These are phyloP conservation scores for Poecilia velifera DNA, from an alignment of 2,797 vertebrate species.

Conservation along the genomic window DNA sequence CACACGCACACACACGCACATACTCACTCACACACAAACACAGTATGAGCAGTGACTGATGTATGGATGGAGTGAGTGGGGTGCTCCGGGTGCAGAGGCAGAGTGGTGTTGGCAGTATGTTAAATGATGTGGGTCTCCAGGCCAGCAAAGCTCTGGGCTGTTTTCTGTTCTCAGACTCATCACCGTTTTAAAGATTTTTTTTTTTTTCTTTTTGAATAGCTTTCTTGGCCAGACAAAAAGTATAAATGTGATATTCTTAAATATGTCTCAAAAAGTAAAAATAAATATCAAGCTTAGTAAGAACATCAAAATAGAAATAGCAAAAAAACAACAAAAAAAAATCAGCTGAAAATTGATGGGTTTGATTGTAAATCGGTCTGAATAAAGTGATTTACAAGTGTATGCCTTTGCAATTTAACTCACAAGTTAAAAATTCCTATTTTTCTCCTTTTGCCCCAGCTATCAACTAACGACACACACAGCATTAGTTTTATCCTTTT, in stretches of 20 bases:
- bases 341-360: too few species aligned
- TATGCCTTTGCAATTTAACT: not conserved
- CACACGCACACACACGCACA: constrained; percentile 20
- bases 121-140: constrained; percentile 67
- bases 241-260: not conserved
- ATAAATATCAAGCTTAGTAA: not conserved
- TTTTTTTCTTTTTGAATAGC: constrained; percentile 12
- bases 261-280: not conserved
- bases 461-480: not conserved
- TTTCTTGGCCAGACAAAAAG: constrained; percentile 13
- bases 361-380: not conserved
- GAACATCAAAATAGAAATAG: not conserved
- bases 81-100: constrained; percentile 53
- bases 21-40: constrained; percentile 21
- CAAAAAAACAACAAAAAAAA: not conserved
- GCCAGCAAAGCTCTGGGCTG: constrained; percentile 29
- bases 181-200: constrained; percentile 39
- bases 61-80: constrained; percentile 53
- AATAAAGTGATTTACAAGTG: not conserved
- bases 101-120: constrained; percentile 65
- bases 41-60: constrained; percentile 62
- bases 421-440: not conserved
- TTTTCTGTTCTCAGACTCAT: constrained; percentile 41
- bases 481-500: not conserved
- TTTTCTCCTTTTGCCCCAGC: not conserved